phyloP scores from a whole-genome alignment of 2,113 vertebrate genomes.

The Cnemophilus loriae region DNA sequence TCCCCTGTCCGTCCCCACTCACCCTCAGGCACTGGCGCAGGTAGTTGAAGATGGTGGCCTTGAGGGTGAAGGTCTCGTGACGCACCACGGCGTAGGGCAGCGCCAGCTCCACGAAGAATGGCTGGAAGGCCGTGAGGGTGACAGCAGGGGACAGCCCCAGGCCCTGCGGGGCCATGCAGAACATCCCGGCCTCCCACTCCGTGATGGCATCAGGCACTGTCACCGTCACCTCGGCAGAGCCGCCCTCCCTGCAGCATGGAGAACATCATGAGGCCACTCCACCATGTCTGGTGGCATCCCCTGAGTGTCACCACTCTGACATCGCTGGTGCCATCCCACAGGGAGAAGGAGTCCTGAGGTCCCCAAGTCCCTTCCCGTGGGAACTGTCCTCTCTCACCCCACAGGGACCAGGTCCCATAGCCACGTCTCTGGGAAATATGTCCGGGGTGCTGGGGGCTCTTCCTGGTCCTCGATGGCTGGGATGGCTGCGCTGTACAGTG shows the following conservation, averaged over 20 bases:
- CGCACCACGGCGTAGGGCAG: slow-evolving; percentile 76
- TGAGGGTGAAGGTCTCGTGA: slow-evolving; percentile 73
- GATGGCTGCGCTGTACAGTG: rapidly evolving
- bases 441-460: not conserved
- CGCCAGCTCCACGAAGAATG: slow-evolving; percentile 76
- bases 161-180: slow-evolving; percentile 73
- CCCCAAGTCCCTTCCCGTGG: not conserved
- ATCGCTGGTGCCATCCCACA: not conserved
- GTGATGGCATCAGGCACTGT: slow-evolving; percentile 43
- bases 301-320: not conserved
- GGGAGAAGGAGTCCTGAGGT: not conserved
- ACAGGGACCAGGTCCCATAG: slow-evolving; percentile 77
- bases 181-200: slow-evolving; percentile 71
- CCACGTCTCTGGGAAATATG: slow-evolving; percentile 80
- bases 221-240: slow-evolving; percentile 34
- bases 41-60: slow-evolving; percentile 79
- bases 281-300: rapidly evolving
- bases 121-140: slow-evolving; percentile 72
- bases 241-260: not conserved
- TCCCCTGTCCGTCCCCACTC: not conserved
- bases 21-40: slow-evolving; percentile 79
- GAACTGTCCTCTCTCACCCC: slow-evolving; percentile 64
- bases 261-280: not conserved
- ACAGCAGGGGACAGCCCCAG: slow-evolving; percentile 72
- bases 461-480: rapidly evolving